A percentile compares a stretch with the other conserved stretches of the same genome.
These are phyloP conservation scores for Desmophyllum pertusum DNA, from an alignment of 92 coral and sea anemone genomes.

Conservation along the genomic window DNA sequence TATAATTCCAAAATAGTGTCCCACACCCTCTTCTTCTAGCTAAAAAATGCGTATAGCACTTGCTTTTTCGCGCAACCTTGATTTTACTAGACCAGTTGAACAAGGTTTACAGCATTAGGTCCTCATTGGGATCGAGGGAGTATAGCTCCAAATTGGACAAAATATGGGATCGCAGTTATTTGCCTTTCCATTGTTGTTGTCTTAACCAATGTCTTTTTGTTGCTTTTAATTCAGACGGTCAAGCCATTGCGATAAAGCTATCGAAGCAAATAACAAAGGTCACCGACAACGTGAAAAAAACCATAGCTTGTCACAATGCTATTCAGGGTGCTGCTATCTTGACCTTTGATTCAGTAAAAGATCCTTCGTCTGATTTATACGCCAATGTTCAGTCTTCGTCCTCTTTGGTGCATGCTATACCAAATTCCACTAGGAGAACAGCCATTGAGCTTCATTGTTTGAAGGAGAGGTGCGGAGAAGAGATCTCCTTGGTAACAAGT, in stretches of 20 bases:
- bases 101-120: too few species aligned
- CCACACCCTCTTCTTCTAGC: too few species aligned
- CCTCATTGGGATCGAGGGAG: too few species aligned
- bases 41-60: too few species aligned
- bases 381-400: not conserved
- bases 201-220: not conserved
- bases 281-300: constrained; percentile 45
- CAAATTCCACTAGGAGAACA: constrained; percentile 35
- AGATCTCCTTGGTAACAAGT: constrained; percentile 35
- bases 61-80: too few species aligned
- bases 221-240: constrained; percentile 57
- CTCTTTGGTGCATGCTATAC: constrained; percentile 6
- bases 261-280: constrained; percentile 55
- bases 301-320: constrained; percentile 29
- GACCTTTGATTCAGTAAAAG: constrained; percentile 46
- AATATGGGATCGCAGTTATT: not conserved
- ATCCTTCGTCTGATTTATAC: constrained; percentile 41
- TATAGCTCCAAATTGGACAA: too few species aligned
- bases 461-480: constrained; percentile 56
- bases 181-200: not conserved
- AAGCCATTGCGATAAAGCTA: constrained; percentile 60
- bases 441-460: constrained; percentile 35
- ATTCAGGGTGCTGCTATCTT: not conserved
- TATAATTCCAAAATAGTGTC: too few species aligned
- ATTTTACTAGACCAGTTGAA: too few species aligned